A percentile compares a stretch with the other conserved stretches of the same genome.
Evolutionary conservation across 2,113 vertebrate genomes (phyloP).

Genomic region (Hemibates koningsi): DNA sequence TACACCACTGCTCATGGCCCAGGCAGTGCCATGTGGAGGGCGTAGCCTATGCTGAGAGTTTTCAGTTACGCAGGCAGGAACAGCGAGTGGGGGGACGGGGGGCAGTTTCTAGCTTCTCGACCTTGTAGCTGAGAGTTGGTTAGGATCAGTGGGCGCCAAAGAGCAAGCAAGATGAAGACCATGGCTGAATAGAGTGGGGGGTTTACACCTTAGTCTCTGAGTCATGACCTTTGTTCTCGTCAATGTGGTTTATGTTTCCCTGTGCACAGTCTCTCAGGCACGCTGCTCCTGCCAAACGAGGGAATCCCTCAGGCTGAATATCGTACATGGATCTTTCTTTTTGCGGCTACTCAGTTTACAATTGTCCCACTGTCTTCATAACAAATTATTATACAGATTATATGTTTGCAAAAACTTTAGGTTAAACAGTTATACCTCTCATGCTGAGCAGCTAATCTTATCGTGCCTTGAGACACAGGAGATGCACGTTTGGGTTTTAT

Average conservation of each 20-base stretch:
- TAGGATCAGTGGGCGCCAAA: slow-evolving; percentile 46
- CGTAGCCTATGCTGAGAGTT: neutral
- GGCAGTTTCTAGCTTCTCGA: neutral
- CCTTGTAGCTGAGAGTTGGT: slow-evolving; percentile 14
- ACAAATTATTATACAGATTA: neutral
- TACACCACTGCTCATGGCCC: neutral
- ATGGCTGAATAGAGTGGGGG: slow-evolving; percentile 32
- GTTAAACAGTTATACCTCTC: neutral
- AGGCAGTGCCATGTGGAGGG: slow-evolving; percentile 12
- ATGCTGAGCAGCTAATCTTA: neutral
- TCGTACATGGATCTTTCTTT: neutral
- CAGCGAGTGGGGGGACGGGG: neutral
- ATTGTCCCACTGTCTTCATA: neutral
- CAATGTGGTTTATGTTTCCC: slow-evolving; percentile 46
- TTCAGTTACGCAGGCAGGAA: neutral
- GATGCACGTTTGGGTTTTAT: neutral
- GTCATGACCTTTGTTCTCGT: slow-evolving; percentile 66
- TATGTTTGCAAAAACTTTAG: neutral
- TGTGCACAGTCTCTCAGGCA: slow-evolving; percentile 35
- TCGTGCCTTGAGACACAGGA: neutral
- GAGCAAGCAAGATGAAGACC: slow-evolving; percentile 21
- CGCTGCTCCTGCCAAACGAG: slow-evolving; percentile 13
- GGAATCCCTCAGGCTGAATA: slow-evolving; percentile 5
- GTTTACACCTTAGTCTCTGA: slow-evolving; percentile 59
- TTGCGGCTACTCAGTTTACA: neutral